phyloP scores from a whole-genome alignment of 53 echinoderm and acorn worm species.

The Pentamera pediparva region DNA sequence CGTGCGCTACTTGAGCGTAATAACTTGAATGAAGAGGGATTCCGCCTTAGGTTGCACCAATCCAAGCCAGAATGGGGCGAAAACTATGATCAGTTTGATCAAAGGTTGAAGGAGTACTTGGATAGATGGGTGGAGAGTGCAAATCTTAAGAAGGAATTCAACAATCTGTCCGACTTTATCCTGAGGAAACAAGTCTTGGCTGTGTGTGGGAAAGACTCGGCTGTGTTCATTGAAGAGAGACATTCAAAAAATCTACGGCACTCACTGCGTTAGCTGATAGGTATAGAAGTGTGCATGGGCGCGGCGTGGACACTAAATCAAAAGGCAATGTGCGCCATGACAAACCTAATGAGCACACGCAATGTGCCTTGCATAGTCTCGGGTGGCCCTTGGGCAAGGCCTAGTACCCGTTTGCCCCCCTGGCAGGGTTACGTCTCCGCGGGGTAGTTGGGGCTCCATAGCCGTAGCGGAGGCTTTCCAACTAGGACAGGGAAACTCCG shows the following conservation, averaged over 20 bases:
- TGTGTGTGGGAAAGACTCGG: slow-evolving; percentile 7
- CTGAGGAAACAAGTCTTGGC: slow-evolving; percentile 31
- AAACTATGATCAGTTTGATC: slow-evolving; percentile 9
- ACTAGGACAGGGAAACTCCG: no score
- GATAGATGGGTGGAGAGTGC: slow-evolving; percentile 33
- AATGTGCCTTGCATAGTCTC: no score
- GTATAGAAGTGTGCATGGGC: slow-evolving; percentile 8
- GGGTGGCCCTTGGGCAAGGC: no score
- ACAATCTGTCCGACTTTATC: slow-evolving; percentile 18
- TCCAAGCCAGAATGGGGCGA: slow-evolving; percentile 34
- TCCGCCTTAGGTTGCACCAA: slow-evolving; percentile 11
- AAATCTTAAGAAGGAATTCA: background rate
- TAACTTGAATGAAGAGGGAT: slow-evolving; percentile 33
- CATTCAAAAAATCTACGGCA: background rate
- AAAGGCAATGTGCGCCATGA: no score
- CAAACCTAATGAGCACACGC: background rate
- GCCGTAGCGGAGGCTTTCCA: no score
- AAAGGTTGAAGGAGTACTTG: slow-evolving; percentile 18
- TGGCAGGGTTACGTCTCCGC: no score
- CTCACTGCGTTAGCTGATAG: slow-evolving; percentile 14
- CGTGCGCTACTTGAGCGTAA: slow-evolving; percentile 25
- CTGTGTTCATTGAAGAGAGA: slow-evolving; percentile 22
- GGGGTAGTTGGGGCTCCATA: no score
- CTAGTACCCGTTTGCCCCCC: no score
- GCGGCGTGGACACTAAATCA: background rate